A percentile compares a stretch with the other conserved stretches of the same genome.
These are phyloP conservation scores for Cantharis rufa DNA, from an alignment of 2,888 invertebrate genomes.

Conservation along the genomic window DNA sequence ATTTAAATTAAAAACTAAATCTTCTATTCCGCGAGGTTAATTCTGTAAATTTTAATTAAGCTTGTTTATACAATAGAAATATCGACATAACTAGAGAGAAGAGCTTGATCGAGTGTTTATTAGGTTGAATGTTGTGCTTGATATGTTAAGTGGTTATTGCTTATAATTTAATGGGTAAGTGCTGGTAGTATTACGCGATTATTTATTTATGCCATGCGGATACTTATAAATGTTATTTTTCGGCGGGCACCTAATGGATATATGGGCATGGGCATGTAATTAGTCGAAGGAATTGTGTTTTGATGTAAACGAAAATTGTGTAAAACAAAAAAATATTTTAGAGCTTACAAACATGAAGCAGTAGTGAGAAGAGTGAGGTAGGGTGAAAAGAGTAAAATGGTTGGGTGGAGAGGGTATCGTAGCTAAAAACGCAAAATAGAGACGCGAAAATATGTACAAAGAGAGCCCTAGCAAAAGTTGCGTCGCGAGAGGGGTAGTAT, in stretches of 20 bases:
- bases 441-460: conserved; percentile 38
- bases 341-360: conserved; percentile 18
- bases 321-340: conserved; percentile 18
- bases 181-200: background rate
- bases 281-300: background rate
- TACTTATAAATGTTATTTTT: background rate
- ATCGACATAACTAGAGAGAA: background rate
- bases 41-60: background rate
- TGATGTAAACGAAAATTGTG: background rate
- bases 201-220: background rate
- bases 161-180: background rate
- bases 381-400: conserved; percentile 24
- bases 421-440: conserved; percentile 39
- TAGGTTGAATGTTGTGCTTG: background rate
- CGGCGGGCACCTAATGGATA: background rate
- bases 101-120: background rate
- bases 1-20: background rate
- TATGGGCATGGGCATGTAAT: background rate
- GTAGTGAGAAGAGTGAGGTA: background rate
- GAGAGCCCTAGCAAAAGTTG: conserved; percentile 39
- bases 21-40: background rate
- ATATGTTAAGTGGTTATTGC: background rate
- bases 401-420: conserved; percentile 24
- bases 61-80: background rate
- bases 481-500: conserved; percentile 36